Percentiles rank a stretch among this genome's conserved stretches.
Conservation (phyloP, 2,113 vertebrate genomes). For the Microtus montanus region DNA sequence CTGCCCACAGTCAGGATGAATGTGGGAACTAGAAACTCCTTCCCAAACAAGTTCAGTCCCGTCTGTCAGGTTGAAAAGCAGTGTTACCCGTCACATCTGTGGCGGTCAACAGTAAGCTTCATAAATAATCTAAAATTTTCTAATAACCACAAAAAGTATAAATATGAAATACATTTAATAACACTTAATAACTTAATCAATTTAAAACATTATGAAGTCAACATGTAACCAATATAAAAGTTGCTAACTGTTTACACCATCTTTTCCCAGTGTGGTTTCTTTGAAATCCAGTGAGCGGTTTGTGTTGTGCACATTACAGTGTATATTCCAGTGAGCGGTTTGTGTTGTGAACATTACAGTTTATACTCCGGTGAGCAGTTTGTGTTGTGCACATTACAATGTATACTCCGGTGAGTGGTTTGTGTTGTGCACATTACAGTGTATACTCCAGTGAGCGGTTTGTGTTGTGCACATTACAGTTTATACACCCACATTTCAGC, state of each 20-base stretch:
- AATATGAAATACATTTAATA: constrained; percentile 33
- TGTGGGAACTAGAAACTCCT: background rate
- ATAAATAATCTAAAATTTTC: background rate
- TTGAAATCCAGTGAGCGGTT: background rate
- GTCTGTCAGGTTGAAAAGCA: background rate
- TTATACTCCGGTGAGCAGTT: background rate
- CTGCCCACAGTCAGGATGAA: background rate
- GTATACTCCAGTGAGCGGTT: background rate
- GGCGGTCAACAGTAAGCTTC: background rate
- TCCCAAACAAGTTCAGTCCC: background rate
- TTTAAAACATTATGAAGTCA: background rate
- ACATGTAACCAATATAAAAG: background rate
- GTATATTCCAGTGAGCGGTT: background rate
- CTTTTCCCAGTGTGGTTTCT: background rate
- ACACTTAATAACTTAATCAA: background rate
- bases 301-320: background rate
- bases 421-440: too few species aligned
- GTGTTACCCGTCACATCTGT: background rate
- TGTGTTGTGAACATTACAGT: background rate
- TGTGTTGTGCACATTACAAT: background rate
- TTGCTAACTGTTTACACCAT: background rate
- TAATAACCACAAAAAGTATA: background rate
- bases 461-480: background rate
- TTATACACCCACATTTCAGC: background rate
- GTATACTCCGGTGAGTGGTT: too few species aligned